phyloP scores from a whole-genome alignment of 92 coral and sea anemone species.

The Heteractis magnifica region DNA sequence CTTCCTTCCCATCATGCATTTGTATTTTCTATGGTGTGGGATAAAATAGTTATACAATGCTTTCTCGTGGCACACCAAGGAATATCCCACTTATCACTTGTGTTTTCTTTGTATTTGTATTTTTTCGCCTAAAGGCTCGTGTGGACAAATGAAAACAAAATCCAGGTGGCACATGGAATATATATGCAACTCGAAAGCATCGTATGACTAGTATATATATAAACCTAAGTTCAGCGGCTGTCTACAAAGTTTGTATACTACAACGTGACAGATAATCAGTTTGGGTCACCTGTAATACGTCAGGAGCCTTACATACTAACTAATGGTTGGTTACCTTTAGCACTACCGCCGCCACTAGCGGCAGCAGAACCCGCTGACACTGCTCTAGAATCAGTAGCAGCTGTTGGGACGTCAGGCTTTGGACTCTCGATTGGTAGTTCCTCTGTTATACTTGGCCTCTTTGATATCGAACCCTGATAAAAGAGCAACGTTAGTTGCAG shows the following conservation, averaged over 20 bases:
- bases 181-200: no score
- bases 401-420: not conserved
- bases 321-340: not conserved
- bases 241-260: no score
- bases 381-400: conserved; percentile 3
- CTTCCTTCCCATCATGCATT: not conserved
- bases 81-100: no score
- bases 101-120: no score
- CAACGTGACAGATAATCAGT: no score
- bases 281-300: no score
- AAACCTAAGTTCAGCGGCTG: no score
- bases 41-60: no score
- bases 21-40: no score
- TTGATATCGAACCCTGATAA: conserved; percentile 7
- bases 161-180: not conserved
- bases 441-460: conserved; percentile 22
- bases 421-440: conserved; percentile 8
- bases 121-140: no score
- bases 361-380: conserved; percentile 22
- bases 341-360: conserved; percentile 10
- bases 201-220: no score
- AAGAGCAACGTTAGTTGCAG: not conserved
- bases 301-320: not conserved
- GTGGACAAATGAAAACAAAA: not conserved
- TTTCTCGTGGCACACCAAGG: no score